Percentiles rank a stretch among this genome's conserved stretches.
These are phyloP conservation scores for Zapus hudsonius DNA, from an alignment of 2,113 vertebrate genomes.

Conservation along the genomic window DNA sequence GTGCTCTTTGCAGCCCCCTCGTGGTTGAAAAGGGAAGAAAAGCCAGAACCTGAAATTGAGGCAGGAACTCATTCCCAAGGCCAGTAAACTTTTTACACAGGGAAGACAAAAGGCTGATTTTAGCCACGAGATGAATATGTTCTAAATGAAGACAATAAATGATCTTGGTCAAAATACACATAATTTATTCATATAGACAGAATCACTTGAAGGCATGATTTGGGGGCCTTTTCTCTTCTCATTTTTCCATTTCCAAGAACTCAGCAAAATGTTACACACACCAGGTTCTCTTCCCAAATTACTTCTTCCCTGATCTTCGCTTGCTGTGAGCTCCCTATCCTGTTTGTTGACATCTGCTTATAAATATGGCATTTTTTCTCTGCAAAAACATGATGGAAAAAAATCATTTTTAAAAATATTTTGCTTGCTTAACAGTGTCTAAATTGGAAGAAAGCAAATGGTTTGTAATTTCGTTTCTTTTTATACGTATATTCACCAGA, in stretches of 20 bases:
- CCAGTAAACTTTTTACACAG: conserved; percentile 60
- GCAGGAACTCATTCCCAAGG: not conserved
- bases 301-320: not conserved
- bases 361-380: not conserved
- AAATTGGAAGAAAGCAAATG: not conserved
- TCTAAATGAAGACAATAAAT: not conserved
- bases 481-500: conserved; percentile 29
- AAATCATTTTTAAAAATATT: not conserved
- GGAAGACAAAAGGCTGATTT: conserved; percentile 38
- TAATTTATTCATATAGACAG: not conserved
- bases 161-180: not conserved
- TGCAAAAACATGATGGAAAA: not conserved
- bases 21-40: conserved; percentile 71
- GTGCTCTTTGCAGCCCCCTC: conserved; percentile 86
- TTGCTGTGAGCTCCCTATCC: not conserved
- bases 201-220: not conserved
- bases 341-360: not conserved
- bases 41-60: not conserved
- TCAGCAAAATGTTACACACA: not conserved
- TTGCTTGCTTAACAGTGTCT: not conserved
- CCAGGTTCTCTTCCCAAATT: not conserved
- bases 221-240: not conserved
- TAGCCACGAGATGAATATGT: not conserved
- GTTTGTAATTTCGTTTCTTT: not conserved
- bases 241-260: not conserved